Conservation (phyloP, 2,888 invertebrate species). For the Dicranocentrus wangi region DNA sequence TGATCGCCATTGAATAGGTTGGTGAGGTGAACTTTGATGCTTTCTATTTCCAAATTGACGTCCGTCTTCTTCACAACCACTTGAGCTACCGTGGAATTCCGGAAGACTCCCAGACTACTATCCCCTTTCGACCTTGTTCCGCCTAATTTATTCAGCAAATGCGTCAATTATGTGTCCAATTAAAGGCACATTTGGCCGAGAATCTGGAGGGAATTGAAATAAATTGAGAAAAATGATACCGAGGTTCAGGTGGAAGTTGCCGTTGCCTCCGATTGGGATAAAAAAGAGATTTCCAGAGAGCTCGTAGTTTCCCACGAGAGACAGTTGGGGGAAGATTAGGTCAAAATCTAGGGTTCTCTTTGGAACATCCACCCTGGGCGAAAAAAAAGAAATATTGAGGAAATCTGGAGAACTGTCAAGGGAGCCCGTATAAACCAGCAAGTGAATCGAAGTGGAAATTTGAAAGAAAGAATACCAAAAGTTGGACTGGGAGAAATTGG, state of each 20-base stretch:
- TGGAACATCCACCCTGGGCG: conserved; percentile 76
- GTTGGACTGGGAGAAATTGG: conserved; percentile 77
- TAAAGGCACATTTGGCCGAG: too few species aligned
- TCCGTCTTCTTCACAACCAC: conserved; percentile 68
- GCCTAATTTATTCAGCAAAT: conserved; percentile 51
- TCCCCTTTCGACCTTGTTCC: conserved; percentile 66
- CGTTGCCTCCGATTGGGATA: conserved; percentile 85
- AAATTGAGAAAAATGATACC: conserved; percentile 26
- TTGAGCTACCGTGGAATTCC: conserved; percentile 42
- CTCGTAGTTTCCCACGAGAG: conserved; percentile 85
- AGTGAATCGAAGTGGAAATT: too few species aligned
- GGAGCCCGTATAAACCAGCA: too few species aligned
- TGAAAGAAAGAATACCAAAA: conserved; percentile 78
- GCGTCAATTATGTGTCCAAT: too few species aligned
- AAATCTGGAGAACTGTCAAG: too few species aligned
- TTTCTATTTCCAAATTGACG: conserved; percentile 69
- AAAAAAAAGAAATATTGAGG: too few species aligned
- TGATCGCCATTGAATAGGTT: conserved; percentile 81
- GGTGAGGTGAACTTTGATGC: conserved; percentile 70
- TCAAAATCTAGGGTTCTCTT: conserved; percentile 78
- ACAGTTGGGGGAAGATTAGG: conserved; percentile 79
- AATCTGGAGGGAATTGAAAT: not conserved
- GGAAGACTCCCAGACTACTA: conserved; percentile 60
- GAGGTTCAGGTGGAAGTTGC: conserved; percentile 82
- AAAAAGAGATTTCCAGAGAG: conserved; percentile 85